Percentiles rank a stretch among this genome's conserved stretches.
Evolutionary conservation across 2,113 vertebrate genomes (phyloP).

Genomic region (Malaclemys terrapin): DNA sequence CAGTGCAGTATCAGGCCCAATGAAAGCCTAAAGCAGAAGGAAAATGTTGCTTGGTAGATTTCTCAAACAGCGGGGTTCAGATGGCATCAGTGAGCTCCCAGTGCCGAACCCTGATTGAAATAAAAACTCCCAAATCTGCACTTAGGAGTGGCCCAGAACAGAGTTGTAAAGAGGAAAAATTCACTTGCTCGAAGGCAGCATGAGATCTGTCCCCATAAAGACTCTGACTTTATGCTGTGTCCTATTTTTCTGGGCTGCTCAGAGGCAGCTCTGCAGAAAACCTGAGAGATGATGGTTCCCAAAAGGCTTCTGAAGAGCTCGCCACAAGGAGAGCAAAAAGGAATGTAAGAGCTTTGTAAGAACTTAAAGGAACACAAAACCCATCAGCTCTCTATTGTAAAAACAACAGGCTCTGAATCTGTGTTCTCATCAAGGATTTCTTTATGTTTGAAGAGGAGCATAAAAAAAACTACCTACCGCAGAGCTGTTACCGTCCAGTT

Average conservation of each 20-base stretch:
- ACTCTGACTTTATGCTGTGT: neutral
- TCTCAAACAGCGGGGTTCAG: neutral
- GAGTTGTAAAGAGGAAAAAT: neutral
- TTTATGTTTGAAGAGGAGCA: neutral
- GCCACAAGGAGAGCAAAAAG: neutral
- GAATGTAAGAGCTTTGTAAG: neutral
- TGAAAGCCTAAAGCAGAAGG: neutral
- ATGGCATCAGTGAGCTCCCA: neutral
- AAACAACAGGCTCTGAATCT: accelerated
- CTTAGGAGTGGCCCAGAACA: neutral
- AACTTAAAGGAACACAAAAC: neutral
- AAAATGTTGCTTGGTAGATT: neutral
- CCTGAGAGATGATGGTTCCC: neutral
- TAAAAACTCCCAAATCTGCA: neutral
- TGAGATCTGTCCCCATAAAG: neutral
- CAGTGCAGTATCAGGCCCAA: neutral
- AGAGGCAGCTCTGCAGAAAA: neutral
- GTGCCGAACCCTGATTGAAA: neutral
- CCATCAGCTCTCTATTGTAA: neutral
- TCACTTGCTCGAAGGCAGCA: accelerated
- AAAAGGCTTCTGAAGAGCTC: neutral
- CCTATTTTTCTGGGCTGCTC: neutral
- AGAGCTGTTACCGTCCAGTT: neutral
- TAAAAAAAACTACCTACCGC: neutral
- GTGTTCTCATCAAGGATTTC: neutral